Evolutionary conservation across 2,113 vertebrate species (phyloP).

Genomic region (Actenoides hombroni): DNA sequence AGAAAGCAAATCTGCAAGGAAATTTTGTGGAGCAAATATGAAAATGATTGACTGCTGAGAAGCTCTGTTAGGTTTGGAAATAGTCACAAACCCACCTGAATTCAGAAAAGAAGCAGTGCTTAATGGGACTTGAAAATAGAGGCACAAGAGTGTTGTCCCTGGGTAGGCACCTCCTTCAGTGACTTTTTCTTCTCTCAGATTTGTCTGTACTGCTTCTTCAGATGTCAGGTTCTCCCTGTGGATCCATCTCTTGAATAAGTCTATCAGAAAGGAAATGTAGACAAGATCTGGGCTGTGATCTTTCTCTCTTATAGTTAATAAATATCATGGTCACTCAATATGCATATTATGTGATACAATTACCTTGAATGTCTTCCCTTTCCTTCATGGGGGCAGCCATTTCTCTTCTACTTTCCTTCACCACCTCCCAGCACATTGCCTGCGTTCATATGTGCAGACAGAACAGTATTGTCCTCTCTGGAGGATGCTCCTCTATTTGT

Average conservation of each 20-base stretch:
- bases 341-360: neutral
- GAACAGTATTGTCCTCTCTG: constrained; percentile 4
- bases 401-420: neutral
- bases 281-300: neutral
- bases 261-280: neutral
- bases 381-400: neutral
- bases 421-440: neutral
- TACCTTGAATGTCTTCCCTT: neutral
- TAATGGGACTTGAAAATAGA: neutral
- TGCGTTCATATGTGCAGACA: neutral
- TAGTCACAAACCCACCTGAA: neutral
- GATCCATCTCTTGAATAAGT: neutral
- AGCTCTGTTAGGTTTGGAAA: neutral
- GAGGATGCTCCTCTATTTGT: constrained; percentile 23
- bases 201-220: neutral
- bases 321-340: neutral
- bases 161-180: neutral
- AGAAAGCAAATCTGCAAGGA: neutral
- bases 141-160: neutral
- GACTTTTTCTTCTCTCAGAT: neutral
- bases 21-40: neutral
- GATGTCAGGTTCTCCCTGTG: neutral
- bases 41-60: neutral
- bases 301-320: neutral
- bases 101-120: neutral